Conservation (phyloP, 2,888 invertebrate species). For the Argyra leucocephala region DNA sequence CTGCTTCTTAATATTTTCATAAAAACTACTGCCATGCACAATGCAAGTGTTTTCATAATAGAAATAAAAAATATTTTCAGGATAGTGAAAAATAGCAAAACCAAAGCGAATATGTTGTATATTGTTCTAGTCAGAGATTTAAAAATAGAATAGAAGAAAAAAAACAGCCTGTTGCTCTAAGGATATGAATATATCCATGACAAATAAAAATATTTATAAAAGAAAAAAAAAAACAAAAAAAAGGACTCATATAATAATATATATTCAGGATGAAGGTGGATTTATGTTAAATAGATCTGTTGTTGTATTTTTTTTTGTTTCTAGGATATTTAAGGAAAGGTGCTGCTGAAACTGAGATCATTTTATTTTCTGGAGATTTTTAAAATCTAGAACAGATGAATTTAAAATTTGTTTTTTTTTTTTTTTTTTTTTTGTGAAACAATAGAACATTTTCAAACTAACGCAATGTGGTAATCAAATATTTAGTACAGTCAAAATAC, state of each 20-base stretch:
- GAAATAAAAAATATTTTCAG: neutral
- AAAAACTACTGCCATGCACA: too few relatives aligned
- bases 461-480: too few relatives aligned
- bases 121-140: too few relatives aligned
- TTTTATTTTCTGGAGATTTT: neutral
- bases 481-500: too few relatives aligned
- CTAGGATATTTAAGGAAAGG: neutral
- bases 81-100: neutral
- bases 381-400: neutral
- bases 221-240: neutral
- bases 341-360: neutral
- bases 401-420: too few relatives aligned
- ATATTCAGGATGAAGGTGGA: neutral
- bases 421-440: too few relatives aligned
- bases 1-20: too few relatives aligned
- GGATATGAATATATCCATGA: neutral
- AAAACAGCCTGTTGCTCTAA: neutral
- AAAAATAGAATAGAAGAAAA: neutral
- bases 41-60: neutral
- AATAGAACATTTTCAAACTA: too few relatives aligned
- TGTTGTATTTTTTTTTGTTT: neutral
- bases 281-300: neutral
- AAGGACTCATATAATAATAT: neutral
- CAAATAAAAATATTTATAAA: neutral
- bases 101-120: conserved; percentile 1